Conservation (phyloP, 2,888 invertebrate species). For the Pristionchus arcanus region DNA sequence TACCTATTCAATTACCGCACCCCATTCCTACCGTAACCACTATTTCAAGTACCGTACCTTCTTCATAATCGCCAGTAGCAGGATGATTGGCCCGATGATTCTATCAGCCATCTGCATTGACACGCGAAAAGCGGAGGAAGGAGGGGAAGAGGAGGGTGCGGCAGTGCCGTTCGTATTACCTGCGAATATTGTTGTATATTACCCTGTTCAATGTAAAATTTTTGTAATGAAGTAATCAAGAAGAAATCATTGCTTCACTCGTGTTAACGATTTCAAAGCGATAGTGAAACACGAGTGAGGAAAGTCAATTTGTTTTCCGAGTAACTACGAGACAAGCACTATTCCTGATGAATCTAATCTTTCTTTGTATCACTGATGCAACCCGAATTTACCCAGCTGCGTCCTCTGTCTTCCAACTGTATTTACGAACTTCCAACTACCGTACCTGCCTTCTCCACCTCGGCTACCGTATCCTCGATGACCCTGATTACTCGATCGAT, state of each 20-base stretch:
- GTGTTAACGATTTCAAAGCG: neutral
- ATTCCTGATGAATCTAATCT: neutral
- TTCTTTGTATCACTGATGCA: neutral
- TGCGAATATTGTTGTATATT: neutral
- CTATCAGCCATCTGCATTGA: conserved; percentile 13
- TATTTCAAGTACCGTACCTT: conserved; percentile 57
- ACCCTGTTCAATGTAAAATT: neutral
- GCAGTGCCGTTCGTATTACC: neutral
- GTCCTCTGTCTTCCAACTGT: neutral
- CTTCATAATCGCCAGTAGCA: conserved; percentile 65
- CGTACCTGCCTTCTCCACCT: conserved; percentile 56
- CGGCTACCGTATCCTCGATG: conserved; percentile 50
- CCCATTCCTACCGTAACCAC: neutral
- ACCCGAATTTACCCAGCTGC: neutral
- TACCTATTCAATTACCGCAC: neutral
- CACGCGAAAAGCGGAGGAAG: neutral
- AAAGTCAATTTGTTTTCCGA: neutral
- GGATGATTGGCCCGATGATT: conserved; percentile 54
- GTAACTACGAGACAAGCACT: neutral
- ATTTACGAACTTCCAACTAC: neutral
- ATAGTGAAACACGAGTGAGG: neutral
- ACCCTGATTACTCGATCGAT: neutral
- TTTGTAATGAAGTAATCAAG: neutral
- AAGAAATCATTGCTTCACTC: neutral
- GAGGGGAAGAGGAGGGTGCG: neutral